phyloP scores from a whole-genome alignment of 2,888 invertebrate species.

The Beris chalybata region DNA sequence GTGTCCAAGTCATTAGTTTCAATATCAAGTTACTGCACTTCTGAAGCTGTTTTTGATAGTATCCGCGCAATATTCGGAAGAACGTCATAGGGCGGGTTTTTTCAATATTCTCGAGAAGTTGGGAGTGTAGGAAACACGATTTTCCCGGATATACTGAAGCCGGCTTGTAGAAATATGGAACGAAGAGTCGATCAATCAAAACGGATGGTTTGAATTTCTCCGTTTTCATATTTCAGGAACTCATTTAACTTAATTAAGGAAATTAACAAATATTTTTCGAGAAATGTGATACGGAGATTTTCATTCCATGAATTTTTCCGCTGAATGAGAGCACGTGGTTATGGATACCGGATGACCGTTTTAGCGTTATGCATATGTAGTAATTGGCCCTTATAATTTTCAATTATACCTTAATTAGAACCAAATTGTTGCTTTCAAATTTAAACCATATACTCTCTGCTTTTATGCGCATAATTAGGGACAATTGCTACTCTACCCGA shows the following conservation, averaged over 20 bases:
- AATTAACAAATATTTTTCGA: not conserved
- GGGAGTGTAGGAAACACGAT: too few relatives aligned
- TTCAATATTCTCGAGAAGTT: too few relatives aligned
- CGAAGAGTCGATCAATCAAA: constrained; percentile 20
- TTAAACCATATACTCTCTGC: too few relatives aligned
- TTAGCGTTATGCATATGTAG: not conserved
- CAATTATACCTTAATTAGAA: too few relatives aligned
- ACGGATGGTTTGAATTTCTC: not conserved
- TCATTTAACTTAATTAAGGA: constrained; percentile 12
- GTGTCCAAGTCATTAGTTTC: constrained; percentile 34
- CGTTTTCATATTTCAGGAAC: not conserved
- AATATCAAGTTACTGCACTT: constrained; percentile 31
- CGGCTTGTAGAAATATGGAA: not conserved
- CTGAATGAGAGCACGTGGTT: constrained; percentile 13
- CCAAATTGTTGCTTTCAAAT: too few relatives aligned
- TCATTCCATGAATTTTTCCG: constrained; percentile 1
- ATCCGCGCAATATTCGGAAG: constrained; percentile 1
- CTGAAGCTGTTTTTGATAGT: constrained; percentile 15
- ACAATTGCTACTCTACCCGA: constrained; percentile 20
- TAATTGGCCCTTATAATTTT: too few relatives aligned
- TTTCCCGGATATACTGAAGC: too few relatives aligned
- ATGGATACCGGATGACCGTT: constrained; percentile 5
- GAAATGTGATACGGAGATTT: constrained; percentile 6
- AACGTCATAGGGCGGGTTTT: not conserved
- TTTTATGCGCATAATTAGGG: constrained; percentile 10